Percentiles rank a stretch among this genome's conserved stretches.
These are phyloP conservation scores for Eristalis pertinax DNA, from an alignment of 2,888 invertebrate species.

Conservation along the genomic window DNA sequence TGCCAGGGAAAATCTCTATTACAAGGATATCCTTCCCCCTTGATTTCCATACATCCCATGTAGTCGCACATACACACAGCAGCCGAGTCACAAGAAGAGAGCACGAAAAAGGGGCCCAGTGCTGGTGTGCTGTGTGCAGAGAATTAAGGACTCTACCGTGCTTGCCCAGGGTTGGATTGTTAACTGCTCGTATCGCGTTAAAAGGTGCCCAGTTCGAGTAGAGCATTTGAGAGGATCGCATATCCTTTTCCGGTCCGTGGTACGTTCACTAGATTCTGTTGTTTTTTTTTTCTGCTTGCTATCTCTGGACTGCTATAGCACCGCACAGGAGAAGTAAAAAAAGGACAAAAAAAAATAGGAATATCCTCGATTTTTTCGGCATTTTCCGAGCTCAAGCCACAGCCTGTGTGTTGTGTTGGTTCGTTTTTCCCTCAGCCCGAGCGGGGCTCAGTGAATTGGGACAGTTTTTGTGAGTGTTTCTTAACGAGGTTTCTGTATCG, in stretches of 20 bases:
- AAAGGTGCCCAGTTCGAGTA: slow-evolving; percentile 68
- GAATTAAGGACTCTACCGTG: slow-evolving; percentile 23
- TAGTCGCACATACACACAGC: neutral
- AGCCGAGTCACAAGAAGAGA: slow-evolving; percentile 23
- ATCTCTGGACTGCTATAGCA: slow-evolving; percentile 10
- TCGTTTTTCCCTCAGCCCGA: neutral
- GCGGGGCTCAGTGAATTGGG: neutral
- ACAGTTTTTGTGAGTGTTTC: neutral
- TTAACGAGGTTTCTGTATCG: neutral
- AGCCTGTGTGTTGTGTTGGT: neutral
- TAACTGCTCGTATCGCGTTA: slow-evolving; percentile 45
- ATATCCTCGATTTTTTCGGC: neutral
- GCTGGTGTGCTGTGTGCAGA: slow-evolving; percentile 24
- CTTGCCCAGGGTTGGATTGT: slow-evolving; percentile 69
- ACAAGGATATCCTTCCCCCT: slow-evolving; percentile 64
- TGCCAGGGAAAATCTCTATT: slow-evolving; percentile 65
- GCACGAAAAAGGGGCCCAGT: slow-evolving; percentile 33
- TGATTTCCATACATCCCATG: slow-evolving; percentile 29
- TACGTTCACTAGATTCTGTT: slow-evolving; percentile 8
- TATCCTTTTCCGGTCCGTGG: slow-evolving; percentile 69
- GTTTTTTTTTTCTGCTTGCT: slow-evolving; percentile 15
- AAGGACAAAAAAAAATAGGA: neutral
- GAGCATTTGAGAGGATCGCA: slow-evolving; percentile 71
- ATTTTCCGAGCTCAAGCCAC: neutral
- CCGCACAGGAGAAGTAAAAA: slow-evolving; percentile 1